Percentiles rank a stretch among this genome's conserved stretches.
phyloP scores from a whole-genome alignment of 2,113 vertebrate species.

The Muscicapa adusta region DNA sequence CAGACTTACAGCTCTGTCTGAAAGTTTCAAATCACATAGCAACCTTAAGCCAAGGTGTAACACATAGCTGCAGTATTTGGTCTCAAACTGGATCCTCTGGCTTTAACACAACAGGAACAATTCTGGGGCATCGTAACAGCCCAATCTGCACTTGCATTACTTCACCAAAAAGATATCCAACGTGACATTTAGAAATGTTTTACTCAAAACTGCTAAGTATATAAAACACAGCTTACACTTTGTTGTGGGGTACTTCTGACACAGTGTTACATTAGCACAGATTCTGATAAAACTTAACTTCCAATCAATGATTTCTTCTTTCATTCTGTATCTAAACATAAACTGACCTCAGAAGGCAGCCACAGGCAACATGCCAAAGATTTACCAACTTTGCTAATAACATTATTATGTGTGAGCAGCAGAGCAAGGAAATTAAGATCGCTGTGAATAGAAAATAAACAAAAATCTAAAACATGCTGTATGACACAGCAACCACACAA shows the following conservation, averaged over 20 bases:
- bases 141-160: neutral
- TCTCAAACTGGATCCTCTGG: neutral
- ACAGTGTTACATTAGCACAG: neutral
- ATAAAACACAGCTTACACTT: neutral
- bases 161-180: neutral
- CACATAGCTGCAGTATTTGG: no score
- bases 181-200: neutral
- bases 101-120: neutral
- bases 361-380: neutral
- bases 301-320: neutral
- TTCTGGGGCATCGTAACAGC: neutral
- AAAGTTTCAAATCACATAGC: neutral
- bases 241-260: neutral
- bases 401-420: neutral
- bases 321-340: neutral
- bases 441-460: neutral
- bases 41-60: neutral
- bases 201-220: neutral
- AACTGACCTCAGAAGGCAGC: neutral
- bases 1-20: neutral
- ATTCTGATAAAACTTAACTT: neutral
- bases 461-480: rapidly evolving
- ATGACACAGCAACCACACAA: neutral
- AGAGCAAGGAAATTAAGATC: neutral
- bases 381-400: neutral